Evolutionary conservation across 1,140 invertebrate species (phyloP).

Genomic region (Ostrea edulis): DNA sequence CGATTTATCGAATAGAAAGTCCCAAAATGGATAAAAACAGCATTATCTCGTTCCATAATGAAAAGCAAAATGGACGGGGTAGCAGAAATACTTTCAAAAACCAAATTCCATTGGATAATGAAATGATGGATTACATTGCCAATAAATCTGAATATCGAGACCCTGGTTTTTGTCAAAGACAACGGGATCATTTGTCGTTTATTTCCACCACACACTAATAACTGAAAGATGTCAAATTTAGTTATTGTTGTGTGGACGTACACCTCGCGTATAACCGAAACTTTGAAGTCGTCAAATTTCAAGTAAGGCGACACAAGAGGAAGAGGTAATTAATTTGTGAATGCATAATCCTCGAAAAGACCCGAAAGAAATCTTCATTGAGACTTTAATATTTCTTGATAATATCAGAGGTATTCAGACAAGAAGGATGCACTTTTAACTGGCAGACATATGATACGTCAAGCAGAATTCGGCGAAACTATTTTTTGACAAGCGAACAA

Average conservation of each 20-base stretch:
- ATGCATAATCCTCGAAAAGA: background rate
- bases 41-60: background rate
- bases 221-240: background rate
- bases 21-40: background rate
- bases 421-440: background rate
- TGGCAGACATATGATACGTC: background rate
- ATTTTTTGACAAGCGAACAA: background rate
- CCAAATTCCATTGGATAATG: background rate
- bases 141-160: background rate
- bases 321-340: background rate
- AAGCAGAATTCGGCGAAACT: background rate
- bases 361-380: background rate
- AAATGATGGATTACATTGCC: background rate
- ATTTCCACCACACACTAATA: background rate
- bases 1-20: background rate
- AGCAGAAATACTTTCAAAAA: constrained; percentile 4
- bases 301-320: background rate
- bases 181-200: background rate
- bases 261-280: background rate
- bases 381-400: background rate
- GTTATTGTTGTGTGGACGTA: too few species aligned
- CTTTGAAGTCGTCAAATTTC: background rate
- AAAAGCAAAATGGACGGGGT: background rate
- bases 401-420: background rate
- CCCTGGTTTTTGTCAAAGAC: background rate